These are phyloP conservation scores for Mohoua ochrocephala DNA, from an alignment of 2,113 vertebrate species.

Conservation along the genomic window DNA sequence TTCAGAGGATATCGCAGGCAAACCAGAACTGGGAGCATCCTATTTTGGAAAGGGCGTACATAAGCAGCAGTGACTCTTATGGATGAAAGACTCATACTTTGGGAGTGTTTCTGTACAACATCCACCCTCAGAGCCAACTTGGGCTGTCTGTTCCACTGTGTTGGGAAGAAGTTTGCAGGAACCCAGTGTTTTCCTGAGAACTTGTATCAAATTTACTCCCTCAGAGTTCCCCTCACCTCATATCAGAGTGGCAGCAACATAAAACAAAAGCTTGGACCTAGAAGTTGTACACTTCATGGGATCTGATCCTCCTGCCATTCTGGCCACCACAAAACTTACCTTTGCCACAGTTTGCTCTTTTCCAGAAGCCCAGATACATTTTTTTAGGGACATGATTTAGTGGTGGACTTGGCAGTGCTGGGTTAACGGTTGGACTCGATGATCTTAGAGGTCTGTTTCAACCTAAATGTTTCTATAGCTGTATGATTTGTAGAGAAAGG, in stretches of 20 bases:
- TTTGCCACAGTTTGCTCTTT: not conserved
- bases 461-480: not conserved
- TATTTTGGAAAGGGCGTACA: not conserved
- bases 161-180: not conserved
- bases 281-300: not conserved
- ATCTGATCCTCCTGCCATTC: not conserved
- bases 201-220: not conserved
- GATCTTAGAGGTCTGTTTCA: not conserved
- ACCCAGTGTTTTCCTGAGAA: not conserved
- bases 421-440: not conserved
- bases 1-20: not conserved
- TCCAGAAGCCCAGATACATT: not conserved
- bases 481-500: not conserved
- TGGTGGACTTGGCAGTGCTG: not conserved
- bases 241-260: not conserved
- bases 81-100: not conserved
- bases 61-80: not conserved
- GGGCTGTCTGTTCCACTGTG: not conserved
- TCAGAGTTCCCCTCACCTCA: not conserved
- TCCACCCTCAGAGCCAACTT: not conserved
- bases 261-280: not conserved
- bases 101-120: not conserved
- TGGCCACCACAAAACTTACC: too few species aligned
- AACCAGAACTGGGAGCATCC: fast-evolving
- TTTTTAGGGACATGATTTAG: not conserved